Evolutionary conservation across 37 sponge, comb jelly and placozoan genomes (phyloP), one percentile per base, ranked within the genome.

Genomic region (Halichondria panicea): DNA sequence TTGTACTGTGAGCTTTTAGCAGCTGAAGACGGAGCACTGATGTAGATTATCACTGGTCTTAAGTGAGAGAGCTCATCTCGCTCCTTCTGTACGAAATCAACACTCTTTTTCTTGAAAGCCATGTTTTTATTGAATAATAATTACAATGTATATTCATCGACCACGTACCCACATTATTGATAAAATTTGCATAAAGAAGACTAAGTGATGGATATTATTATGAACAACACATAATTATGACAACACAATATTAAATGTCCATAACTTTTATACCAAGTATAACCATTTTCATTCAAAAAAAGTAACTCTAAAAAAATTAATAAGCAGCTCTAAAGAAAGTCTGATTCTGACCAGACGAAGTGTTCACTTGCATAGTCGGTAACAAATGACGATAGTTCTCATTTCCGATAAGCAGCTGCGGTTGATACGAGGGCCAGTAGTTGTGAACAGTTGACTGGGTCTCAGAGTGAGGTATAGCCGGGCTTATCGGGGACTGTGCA

Each of bases 381-480:
- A 80, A 42, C 22, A 79, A 41, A 31, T 77, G 77, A 24, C 52
- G 35, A 3, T 35, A 53, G 41, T 74, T 46, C 24, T 70, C 65
- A 42, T 32, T 56, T 11, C 80, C 61, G 0, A 73, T 55, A 44
- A 70, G 80, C 39, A 72, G 79, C 38, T 72, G 66, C 32, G 65
- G 80, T 12, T 77, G 78, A 27, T 70, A 55, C 39, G 79, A 86
- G 1, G 87, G 43, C 87, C 87, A 86, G 58, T 63, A 55, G 57
- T 38, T 63, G 35, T 75, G 64, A 19, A 65, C 32, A 45, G 74
- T 54, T 19, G 72, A 42, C 19, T 66, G 31, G 44, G 74, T 72
- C 44, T 74, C 75, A 12, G 75, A 66, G 21, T 56, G 32, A 5
- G 83, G 67, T 5, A 68, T 32, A 33, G 58, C 75, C 1, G 83